Evolutionary conservation across 1,140 invertebrate genomes (phyloP).

Genomic region (Heliconius hermathena): DNA sequence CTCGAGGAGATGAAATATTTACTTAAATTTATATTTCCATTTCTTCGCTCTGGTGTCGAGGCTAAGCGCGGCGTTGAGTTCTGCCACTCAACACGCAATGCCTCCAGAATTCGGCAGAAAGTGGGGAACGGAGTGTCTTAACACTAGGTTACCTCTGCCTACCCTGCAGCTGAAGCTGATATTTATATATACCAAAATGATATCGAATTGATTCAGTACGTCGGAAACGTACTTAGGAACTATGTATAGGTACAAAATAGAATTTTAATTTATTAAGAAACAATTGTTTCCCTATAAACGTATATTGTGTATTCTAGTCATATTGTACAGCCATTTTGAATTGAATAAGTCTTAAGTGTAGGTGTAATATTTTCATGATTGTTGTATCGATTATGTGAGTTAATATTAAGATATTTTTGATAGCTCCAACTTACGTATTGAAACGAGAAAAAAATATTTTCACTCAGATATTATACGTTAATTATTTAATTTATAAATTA

Average conservation of each 20-base stretch:
- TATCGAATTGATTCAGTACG: slow-evolving; percentile 15
- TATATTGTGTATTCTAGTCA: slow-evolving; percentile 71
- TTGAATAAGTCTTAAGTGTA: slow-evolving; percentile 55
- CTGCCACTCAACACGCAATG: no score
- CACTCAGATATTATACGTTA: no score
- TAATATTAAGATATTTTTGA: slow-evolving; percentile 45
- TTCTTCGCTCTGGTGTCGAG: no score
- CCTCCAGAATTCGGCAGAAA: no score
- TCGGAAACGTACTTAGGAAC: slow-evolving; percentile 44
- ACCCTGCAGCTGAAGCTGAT: no score
- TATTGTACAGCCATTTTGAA: slow-evolving; percentile 74
- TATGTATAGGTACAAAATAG: slow-evolving; percentile 56
- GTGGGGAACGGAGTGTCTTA: no score
- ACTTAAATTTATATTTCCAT: no score
- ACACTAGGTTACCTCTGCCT: no score
- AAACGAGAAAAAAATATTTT: background rate
- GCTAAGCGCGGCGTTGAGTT: no score
- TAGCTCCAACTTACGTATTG: slow-evolving; percentile 28
- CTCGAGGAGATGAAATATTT: no score
- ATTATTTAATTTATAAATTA: no score
- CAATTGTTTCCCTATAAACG: slow-evolving; percentile 56
- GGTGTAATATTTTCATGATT: slow-evolving; percentile 58
- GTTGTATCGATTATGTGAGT: slow-evolving; percentile 58
- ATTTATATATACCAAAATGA: no score
- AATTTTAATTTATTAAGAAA: slow-evolving; percentile 59